Conservation (phyloP, 2,888 invertebrate genomes). For the Tupiocoris notatus region DNA sequence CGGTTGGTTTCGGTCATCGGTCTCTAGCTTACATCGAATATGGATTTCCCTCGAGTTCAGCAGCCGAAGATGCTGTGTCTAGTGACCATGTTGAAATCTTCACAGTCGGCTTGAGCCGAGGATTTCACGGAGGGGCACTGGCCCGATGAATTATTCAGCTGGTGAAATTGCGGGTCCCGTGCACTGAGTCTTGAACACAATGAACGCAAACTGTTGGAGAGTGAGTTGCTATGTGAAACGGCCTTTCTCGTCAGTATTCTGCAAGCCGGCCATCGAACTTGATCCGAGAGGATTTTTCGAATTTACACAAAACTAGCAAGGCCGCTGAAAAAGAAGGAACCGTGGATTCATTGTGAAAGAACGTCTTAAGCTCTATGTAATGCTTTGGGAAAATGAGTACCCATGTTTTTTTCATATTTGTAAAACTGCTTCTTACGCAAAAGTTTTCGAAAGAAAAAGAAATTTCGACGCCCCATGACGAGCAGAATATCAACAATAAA, state of each 20-base stretch:
- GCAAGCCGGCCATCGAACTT: neutral
- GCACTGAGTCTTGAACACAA: constrained; percentile 9
- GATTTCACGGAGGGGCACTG: constrained; percentile 28
- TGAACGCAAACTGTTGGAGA: too few species aligned
- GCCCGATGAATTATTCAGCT: constrained; percentile 36
- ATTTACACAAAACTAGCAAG: too few species aligned
- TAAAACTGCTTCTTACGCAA: too few species aligned
- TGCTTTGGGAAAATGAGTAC: too few species aligned
- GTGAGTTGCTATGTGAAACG: constrained; percentile 18
- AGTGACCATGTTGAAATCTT: constrained; percentile 33
- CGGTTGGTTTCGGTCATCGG: neutral
- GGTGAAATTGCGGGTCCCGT: constrained; percentile 35
- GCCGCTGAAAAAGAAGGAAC: too few species aligned
- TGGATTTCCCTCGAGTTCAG: neutral
- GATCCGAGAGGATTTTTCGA: too few species aligned
- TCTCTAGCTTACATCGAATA: neutral
- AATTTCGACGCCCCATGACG: too few species aligned
- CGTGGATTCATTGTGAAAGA: too few species aligned
- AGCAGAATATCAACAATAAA: too few species aligned
- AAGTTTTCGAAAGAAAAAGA: too few species aligned
- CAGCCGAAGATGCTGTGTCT: neutral
- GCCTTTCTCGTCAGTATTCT: constrained; percentile 3
- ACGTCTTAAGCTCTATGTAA: too few species aligned
- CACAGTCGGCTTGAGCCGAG: constrained; percentile 38
- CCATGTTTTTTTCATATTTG: too few species aligned